Conservation (phyloP, 2,888 invertebrate genomes). For the Andrena hattorfiana region DNA sequence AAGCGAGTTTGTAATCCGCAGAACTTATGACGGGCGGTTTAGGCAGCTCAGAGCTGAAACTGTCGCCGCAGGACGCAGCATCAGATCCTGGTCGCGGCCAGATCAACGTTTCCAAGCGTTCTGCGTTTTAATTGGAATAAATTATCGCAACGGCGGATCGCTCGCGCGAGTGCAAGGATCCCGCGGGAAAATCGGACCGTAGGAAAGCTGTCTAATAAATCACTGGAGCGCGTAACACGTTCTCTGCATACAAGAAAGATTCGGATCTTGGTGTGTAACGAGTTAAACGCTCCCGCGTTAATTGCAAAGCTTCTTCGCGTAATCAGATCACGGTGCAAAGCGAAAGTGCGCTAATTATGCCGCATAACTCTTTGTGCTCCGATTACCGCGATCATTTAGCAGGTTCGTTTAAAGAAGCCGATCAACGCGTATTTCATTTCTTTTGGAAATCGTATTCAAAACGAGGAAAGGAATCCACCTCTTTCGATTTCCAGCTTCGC, state of each 20-base stretch:
- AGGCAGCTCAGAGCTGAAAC: neutral
- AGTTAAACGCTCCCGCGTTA: constrained; percentile 33
- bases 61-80: neutral
- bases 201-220: neutral
- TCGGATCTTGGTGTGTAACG: constrained; percentile 3
- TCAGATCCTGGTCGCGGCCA: neutral
- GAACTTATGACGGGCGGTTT: constrained; percentile 25
- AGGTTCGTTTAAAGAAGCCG: neutral
- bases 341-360: constrained; percentile 48
- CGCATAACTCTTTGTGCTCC: constrained; percentile 7
- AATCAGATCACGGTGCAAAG: constrained; percentile 47
- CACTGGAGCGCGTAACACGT: neutral
- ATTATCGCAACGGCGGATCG: neutral
- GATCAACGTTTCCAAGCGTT: neutral
- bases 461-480: neutral
- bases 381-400: constrained; percentile 12
- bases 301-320: constrained; percentile 16
- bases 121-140: neutral
- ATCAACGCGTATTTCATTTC: neutral
- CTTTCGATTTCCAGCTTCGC: neutral
- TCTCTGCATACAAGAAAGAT: constrained; percentile 9
- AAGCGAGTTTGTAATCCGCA: constrained; percentile 34
- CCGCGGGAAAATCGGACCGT: neutral
- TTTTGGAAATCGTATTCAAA: neutral
- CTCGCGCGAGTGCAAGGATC: neutral